phyloP scores from a whole-genome alignment of 1,140 invertebrate species.

The Trichogramma pretiosum region DNA sequence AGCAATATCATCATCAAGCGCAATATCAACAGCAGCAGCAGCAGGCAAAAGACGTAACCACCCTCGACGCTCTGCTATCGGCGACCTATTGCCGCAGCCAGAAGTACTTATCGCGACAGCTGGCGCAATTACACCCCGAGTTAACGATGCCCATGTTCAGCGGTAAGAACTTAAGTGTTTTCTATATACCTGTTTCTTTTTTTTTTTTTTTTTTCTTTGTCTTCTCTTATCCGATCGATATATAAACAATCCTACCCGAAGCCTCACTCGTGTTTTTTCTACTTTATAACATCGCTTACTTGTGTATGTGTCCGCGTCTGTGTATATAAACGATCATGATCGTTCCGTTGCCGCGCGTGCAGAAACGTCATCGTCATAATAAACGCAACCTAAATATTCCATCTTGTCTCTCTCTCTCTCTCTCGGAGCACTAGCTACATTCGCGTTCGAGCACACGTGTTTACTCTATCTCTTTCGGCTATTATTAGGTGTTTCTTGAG shows the following conservation, averaged over 20 bases:
- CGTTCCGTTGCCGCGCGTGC: no score
- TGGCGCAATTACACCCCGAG: constrained; percentile 90
- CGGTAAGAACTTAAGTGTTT: constrained; percentile 51
- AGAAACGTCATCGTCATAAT: neutral
- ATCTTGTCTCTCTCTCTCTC: neutral
- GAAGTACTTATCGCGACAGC: constrained; percentile 80
- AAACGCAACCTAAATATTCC: neutral
- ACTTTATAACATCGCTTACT: no score
- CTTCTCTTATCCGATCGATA: neutral
- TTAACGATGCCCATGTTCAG: constrained; percentile 99
- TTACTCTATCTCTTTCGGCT: no score
- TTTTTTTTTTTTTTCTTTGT: neutral
- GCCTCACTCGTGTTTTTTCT: no score
- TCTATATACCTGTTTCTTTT: neutral
- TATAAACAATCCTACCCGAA: no score
- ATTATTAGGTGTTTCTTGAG: constrained; percentile 3
- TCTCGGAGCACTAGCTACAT: no score
- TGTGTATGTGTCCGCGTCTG: no score
- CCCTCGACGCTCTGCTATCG: constrained; percentile 73
- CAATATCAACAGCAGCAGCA: neutral
- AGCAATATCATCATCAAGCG: neutral
- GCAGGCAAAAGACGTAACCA: constrained; percentile 27
- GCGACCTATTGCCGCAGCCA: constrained; percentile 87
- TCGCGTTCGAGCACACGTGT: no score
- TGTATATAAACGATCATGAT: no score